A percentile compares a stretch with the other conserved stretches of the same genome.
These are phyloP conservation scores for Cassiopea xamachana DNA, from an alignment of 30 jellyfish, hydroid and myxozoan species.

Conservation along the genomic window DNA sequence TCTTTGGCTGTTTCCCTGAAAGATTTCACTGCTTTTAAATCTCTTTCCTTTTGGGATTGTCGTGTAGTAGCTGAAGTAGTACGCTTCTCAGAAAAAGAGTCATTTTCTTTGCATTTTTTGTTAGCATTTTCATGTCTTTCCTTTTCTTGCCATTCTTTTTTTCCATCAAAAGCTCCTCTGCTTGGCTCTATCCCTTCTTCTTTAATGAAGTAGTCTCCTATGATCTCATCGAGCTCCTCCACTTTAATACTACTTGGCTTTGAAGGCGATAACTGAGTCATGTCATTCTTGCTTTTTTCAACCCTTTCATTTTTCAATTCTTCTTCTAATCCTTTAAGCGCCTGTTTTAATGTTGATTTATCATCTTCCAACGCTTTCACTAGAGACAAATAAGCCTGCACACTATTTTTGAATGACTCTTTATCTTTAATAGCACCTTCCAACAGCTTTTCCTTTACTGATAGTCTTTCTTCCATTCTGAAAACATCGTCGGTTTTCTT, in stretches of 20 bases:
- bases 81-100: no score
- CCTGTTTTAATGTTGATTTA: slow-evolving; percentile 1
- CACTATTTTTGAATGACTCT: slow-evolving; percentile 4
- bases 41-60: no score
- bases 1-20: no score
- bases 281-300: slow-evolving; percentile 20
- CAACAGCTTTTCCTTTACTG: slow-evolving; percentile 40
- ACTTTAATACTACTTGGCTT: slow-evolving; percentile 35
- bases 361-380: slow-evolving; percentile 14
- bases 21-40: no score
- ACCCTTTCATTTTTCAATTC: background rate
- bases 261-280: slow-evolving; percentile 45
- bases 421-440: slow-evolving; percentile 28
- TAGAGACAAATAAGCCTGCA: slow-evolving; percentile 6
- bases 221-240: background rate
- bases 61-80: no score
- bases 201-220: background rate
- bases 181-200: background rate
- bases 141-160: no score
- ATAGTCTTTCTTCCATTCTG: slow-evolving; percentile 41
- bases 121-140: no score
- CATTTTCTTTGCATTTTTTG: no score
- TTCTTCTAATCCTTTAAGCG: slow-evolving; percentile 28
- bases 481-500: slow-evolving; percentile 33
- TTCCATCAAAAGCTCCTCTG: slow-evolving; percentile 5